Base-by-base conservation (phyloP, 2,113 vertebrate genomes). In the Hiodon alosoides region DNA sequence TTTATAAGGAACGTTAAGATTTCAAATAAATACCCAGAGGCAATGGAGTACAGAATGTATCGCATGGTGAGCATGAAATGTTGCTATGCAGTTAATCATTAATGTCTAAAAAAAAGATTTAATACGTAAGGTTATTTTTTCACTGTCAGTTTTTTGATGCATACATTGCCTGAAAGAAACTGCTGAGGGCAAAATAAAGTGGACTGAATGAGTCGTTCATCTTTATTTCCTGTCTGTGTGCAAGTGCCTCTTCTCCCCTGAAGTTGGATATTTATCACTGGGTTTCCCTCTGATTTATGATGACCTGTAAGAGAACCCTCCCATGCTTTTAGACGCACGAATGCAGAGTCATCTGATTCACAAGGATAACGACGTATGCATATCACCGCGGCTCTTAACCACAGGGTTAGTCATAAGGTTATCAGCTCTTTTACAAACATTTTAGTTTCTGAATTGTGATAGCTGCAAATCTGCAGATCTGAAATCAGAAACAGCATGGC, bases 81-180 rank as follows among this genome's bases (percentile, higher is more conserved):
- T 80, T 73, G 83, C 71, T 54, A 79, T 60, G 71, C 80, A 85
- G 80, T 87, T 85, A 79, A 86, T 86, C 84, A 85, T 85, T 81
- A 76, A 60, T 81, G 81, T 79, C 82, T 86, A 72, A 81, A 69
- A 86, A 31, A 31, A 31, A 31, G 31, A 31, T 31, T 31, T 31
- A 31, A 31, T 31, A 31, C 31, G 31, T 31, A 31, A 71, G 78
- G 69, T 84, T 85, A 86, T 85, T 86, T 88, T 85, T 87, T 78
- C 65, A 46, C 60, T 74, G 77, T 85, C 79, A 75, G 74, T 79
- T 83, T 79, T 54, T 6, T 76, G 61, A 71, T 46, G 69, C 72
- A 75, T 78, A 31, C 31, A 31, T 31, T 31, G 31, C 31, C 31
- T 31, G 31, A 31, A 31, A 31, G 31, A 31, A 31, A 31, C 31